These are phyloP conservation scores for Crossocerus cetratus DNA, from an alignment of 2,888 invertebrate genomes.

Conservation along the genomic window DNA sequence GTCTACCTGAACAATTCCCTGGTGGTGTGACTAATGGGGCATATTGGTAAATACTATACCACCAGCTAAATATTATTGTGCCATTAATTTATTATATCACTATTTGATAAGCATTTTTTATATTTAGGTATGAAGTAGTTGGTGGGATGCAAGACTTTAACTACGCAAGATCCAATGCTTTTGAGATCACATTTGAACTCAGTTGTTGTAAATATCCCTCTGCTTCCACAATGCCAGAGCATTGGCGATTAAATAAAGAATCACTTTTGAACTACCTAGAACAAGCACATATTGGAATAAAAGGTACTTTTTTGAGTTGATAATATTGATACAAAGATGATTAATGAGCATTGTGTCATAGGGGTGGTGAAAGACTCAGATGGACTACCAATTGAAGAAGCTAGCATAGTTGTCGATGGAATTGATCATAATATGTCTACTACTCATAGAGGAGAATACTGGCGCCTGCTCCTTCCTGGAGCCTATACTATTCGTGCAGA, in stretches of 20 bases:
- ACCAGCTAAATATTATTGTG: background rate
- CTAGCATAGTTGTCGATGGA: slow-evolving; percentile 86
- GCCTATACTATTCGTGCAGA: slow-evolving; percentile 86
- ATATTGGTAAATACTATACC: slow-evolving; percentile 86
- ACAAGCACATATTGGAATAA: slow-evolving; percentile 86
- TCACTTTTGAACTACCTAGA: slow-evolving; percentile 91
- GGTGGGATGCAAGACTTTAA: slow-evolving; percentile 99
- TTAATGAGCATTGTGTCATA: slow-evolving; percentile 64
- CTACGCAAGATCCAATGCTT: slow-evolving; percentile 95
- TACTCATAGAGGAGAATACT: slow-evolving; percentile 92
- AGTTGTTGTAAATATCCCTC: slow-evolving; percentile 96
- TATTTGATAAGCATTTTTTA: slow-evolving; percentile 10
- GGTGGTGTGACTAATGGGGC: slow-evolving; percentile 95
- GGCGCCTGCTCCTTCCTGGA: slow-evolving; percentile 95
- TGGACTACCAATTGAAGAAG: slow-evolving; percentile 84
- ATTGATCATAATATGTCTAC: slow-evolving; percentile 89
- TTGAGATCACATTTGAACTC: slow-evolving; percentile 97
- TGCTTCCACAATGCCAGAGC: slow-evolving; percentile 83
- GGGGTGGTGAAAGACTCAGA: slow-evolving; percentile 83
- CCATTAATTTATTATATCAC: background rate
- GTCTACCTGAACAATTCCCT: slow-evolving; percentile 85
- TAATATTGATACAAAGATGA: background rate
- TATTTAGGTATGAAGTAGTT: slow-evolving; percentile 76
- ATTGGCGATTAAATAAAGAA: slow-evolving; percentile 93
- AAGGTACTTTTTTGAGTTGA: slow-evolving; percentile 73